phyloP scores from a whole-genome alignment of 2,113 vertebrate species.

The Casuarius casuarius region DNA sequence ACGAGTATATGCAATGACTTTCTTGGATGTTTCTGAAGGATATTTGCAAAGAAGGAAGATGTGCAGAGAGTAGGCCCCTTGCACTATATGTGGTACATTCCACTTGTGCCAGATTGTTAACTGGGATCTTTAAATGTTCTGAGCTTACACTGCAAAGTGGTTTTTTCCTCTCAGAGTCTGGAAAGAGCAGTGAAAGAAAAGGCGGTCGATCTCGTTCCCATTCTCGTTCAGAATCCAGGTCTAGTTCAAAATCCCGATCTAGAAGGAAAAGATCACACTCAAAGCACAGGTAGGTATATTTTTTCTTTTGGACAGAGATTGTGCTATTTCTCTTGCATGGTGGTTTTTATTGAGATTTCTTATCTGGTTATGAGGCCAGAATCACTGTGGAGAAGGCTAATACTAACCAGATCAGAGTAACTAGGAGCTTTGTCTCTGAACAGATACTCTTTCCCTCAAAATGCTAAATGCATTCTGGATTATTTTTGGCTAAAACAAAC shows the following conservation, averaged over 20 bases:
- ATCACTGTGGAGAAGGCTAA: background rate
- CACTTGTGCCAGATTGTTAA: slow-evolving; percentile 84
- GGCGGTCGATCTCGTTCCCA: slow-evolving; percentile 83
- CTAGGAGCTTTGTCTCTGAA: background rate
- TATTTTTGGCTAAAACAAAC: background rate
- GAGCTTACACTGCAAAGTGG: slow-evolving; percentile 85
- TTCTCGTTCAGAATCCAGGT: slow-evolving; percentile 85
- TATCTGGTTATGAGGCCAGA: background rate
- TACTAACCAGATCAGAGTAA: background rate
- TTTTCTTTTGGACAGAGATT: background rate
- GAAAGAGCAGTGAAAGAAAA: slow-evolving; percentile 82
- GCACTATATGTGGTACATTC: slow-evolving; percentile 82
- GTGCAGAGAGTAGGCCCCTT: slow-evolving; percentile 83
- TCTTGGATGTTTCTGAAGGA: slow-evolving; percentile 86
- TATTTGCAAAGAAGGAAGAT: slow-evolving; percentile 85
- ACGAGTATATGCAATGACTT: slow-evolving; percentile 86
- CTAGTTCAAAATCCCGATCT: slow-evolving; percentile 83
- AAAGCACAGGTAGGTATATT: slow-evolving; percentile 84
- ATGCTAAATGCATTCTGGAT: background rate
- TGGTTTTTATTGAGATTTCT: background rate
- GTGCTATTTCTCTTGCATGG: background rate
- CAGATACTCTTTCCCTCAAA: background rate
- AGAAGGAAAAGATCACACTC: slow-evolving; percentile 89
- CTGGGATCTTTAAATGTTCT: slow-evolving; percentile 84
- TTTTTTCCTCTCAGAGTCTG: slow-evolving; percentile 82